Percentiles rank a stretch among this genome's conserved stretches.
phyloP scores from a whole-genome alignment of 2,113 vertebrate species.

The Ammodytes marinus region DNA sequence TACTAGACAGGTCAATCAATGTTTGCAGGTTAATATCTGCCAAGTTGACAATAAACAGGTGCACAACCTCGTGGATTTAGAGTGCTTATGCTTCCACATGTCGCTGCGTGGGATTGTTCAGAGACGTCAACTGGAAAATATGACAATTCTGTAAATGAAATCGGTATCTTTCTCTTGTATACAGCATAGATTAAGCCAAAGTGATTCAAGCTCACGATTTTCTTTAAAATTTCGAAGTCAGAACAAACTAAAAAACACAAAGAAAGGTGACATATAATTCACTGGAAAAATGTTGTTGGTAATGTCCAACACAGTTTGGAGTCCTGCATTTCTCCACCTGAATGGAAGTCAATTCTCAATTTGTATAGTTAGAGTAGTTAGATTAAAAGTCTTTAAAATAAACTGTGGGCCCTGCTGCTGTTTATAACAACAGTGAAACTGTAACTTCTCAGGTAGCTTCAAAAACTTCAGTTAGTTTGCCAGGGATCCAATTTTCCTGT shows the following conservation, averaged over 20 bases:
- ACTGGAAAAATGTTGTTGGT: too few relatives aligned
- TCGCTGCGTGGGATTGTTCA: not conserved
- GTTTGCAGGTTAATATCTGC: conserved; percentile 54
- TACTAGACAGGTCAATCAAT: conserved; percentile 31
- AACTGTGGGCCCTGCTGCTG: too few relatives aligned
- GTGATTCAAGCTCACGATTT: not conserved
- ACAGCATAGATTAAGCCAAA: not conserved
- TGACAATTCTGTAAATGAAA: conserved; percentile 8
- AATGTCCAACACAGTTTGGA: too few relatives aligned
- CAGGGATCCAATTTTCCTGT: too few relatives aligned
- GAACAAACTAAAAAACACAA: not conserved
- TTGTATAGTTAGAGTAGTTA: too few relatives aligned
- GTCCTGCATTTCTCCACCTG: not conserved
- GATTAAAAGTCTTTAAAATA: too few relatives aligned
- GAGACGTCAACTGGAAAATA: conserved; percentile 12
- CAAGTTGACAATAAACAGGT: not conserved
- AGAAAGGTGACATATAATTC: too few relatives aligned
- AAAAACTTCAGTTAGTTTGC: too few relatives aligned
- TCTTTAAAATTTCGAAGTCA: not conserved
- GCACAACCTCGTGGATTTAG: not conserved
- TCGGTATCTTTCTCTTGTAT: not conserved
- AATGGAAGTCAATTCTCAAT: not conserved
- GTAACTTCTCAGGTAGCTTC: too few relatives aligned
- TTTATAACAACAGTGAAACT: too few relatives aligned
- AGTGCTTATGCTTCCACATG: not conserved